A percentile compares a stretch with the other conserved stretches of the same genome.
Conservation (phyloP, 2,113 vertebrate genomes). For the Megaceryle torquata region DNA sequence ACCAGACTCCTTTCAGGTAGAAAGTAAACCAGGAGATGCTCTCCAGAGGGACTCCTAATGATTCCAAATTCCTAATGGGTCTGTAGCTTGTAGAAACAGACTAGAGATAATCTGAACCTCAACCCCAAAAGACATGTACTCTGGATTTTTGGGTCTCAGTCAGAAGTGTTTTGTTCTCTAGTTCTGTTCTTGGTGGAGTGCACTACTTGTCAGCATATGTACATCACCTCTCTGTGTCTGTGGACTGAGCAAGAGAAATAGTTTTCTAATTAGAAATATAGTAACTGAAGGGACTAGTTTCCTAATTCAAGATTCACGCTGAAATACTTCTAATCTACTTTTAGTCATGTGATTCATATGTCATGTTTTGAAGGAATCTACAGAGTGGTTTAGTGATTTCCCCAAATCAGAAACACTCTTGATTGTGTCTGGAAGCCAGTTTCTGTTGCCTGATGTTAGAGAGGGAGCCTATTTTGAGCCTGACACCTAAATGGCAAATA, state of each 20-base stretch:
- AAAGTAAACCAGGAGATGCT: background rate
- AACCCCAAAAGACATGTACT: background rate
- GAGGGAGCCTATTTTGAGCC: background rate
- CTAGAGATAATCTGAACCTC: background rate
- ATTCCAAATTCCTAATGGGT: background rate
- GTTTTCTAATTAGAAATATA: background rate
- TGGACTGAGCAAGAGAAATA: background rate
- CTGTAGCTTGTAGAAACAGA: background rate
- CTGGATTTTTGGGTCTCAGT: background rate
- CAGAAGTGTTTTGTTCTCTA: background rate
- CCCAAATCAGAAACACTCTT: background rate
- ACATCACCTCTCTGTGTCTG: background rate
- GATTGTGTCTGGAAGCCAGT: background rate
- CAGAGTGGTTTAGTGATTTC: background rate
- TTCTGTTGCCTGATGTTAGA: background rate
- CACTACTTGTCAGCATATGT: accelerated
- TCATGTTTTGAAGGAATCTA: background rate
- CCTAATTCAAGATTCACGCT: background rate
- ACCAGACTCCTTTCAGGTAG: background rate
- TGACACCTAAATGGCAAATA: background rate
- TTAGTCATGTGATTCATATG: background rate
- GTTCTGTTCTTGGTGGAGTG: background rate
- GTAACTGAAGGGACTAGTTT: background rate
- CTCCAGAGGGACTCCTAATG: background rate
- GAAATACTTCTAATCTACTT: background rate